Evolutionary conservation across 1,140 invertebrate species (phyloP).

Genomic region (Dreissena polymorpha): DNA sequence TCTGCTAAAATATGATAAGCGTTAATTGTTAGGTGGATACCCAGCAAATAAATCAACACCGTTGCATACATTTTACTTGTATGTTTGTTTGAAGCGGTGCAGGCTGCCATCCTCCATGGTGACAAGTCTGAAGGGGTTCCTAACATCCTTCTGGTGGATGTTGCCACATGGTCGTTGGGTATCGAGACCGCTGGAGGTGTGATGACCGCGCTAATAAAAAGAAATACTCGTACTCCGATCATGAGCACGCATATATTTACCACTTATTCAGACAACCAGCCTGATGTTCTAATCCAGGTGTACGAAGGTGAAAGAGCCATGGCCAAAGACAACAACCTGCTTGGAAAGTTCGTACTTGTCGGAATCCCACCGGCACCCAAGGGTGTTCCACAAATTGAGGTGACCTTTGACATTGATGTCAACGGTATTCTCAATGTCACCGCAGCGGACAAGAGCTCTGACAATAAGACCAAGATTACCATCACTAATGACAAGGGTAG

Average conservation of each 20-base stretch:
- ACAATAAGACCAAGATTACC: constrained; percentile 98
- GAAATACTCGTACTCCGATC: constrained; percentile 97
- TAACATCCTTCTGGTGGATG: constrained; percentile 95
- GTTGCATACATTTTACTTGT: not conserved
- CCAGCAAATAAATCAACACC: too few species aligned
- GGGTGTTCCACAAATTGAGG: constrained; percentile 92
- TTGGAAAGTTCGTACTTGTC: constrained; percentile 96
- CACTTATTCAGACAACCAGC: constrained; percentile 98
- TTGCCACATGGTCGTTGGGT: constrained; percentile 96
- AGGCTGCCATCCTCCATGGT: constrained; percentile 91
- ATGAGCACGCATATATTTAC: constrained; percentile 98
- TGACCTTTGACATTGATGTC: constrained; percentile 85
- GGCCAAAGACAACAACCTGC: constrained; percentile 88
- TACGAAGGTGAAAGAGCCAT: constrained; percentile 84
- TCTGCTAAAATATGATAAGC: not conserved
- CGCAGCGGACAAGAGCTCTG: constrained; percentile 86
- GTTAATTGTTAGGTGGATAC: not conserved
- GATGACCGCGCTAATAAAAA: constrained; percentile 97
- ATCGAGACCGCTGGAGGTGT: constrained; percentile 98
- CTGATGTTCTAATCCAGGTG: constrained; percentile 84
- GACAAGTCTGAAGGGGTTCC: constrained; percentile 96
- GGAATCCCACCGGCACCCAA: constrained; percentile 96
- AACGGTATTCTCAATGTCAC: constrained; percentile 81
- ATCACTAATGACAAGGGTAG: constrained; percentile 97
- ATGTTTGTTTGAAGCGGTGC: constrained; percentile 86